These are phyloP conservation scores for Argopecten irradians DNA, from an alignment of 1,140 invertebrate species.

Conservation along the genomic window DNA sequence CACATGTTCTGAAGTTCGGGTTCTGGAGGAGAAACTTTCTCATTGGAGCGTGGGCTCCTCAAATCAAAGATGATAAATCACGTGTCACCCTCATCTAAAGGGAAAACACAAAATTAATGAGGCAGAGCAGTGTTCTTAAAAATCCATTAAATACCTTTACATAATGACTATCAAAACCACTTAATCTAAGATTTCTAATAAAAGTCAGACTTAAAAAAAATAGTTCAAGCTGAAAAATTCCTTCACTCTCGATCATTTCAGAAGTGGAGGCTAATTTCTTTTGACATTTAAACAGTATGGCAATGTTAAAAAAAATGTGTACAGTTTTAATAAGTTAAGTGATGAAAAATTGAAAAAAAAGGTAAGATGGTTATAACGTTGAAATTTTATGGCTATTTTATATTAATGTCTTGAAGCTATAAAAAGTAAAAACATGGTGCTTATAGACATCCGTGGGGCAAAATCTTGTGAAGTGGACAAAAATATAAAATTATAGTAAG, in stretches of 20 bases:
- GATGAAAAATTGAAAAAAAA: not conserved
- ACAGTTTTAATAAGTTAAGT: not conserved
- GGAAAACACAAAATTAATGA: constrained; percentile 18
- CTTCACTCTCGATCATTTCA: not conserved
- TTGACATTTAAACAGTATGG: not conserved
- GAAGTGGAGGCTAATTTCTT: not conserved
- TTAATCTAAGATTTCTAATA: constrained; percentile 16
- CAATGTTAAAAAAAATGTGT: not conserved
- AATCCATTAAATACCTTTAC: constrained; percentile 23
- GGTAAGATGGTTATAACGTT: not conserved
- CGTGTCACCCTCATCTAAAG: not conserved
- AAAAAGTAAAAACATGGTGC: no score
- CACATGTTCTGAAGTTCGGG: not conserved
- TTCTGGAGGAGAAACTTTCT: not conserved
- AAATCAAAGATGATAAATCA: constrained; percentile 4
- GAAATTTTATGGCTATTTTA: not conserved
- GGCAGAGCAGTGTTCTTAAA: constrained; percentile 11
- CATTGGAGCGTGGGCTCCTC: not conserved
- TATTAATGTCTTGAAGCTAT: not conserved
- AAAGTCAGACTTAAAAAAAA: constrained; percentile 2
- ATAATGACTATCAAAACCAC: constrained; percentile 17
- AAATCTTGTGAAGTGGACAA: not conserved
- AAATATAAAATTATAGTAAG: no score
- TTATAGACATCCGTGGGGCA: no score
- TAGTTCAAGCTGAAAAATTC: not conserved